Evolutionary conservation across 2,113 vertebrate species (phyloP).

Genomic region (Falco punctatus): DNA sequence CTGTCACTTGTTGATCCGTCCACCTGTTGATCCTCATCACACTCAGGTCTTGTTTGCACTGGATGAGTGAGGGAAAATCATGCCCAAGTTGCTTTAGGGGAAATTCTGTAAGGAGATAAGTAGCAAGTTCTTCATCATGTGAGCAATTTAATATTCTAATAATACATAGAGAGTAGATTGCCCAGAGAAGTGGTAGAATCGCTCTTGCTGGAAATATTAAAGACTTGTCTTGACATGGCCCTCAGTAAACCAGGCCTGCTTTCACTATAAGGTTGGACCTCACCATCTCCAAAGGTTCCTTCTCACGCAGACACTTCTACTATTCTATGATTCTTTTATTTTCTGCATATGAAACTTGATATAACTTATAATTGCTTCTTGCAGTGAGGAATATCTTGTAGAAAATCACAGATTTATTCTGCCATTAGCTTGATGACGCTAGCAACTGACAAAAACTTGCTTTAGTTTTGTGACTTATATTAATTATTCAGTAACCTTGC

Average conservation of each 20-base stretch:
- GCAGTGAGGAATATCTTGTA: neutral
- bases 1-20: neutral
- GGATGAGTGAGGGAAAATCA: no score
- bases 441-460: neutral
- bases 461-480: neutral
- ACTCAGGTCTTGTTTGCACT: neutral
- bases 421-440: neutral
- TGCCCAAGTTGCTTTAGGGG: neutral
- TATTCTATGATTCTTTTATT: neutral
- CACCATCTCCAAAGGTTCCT: neutral
- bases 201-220: neutral
- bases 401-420: neutral
- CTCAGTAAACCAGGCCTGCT: neutral
- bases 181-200: neutral
- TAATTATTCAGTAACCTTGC: conserved; percentile 26
- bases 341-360: neutral
- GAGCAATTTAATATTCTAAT: neutral
- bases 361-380: neutral
- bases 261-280: neutral
- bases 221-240: neutral
- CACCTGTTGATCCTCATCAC: neutral
- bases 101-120: neutral
- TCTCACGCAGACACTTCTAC: neutral
- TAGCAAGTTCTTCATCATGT: neutral
- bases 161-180: neutral